A percentile compares a stretch with the other conserved stretches of the same genome.
These are phyloP conservation scores for Siniperca obscura DNA, from an alignment of 2,797 vertebrate genomes.

Conservation along the genomic window DNA sequence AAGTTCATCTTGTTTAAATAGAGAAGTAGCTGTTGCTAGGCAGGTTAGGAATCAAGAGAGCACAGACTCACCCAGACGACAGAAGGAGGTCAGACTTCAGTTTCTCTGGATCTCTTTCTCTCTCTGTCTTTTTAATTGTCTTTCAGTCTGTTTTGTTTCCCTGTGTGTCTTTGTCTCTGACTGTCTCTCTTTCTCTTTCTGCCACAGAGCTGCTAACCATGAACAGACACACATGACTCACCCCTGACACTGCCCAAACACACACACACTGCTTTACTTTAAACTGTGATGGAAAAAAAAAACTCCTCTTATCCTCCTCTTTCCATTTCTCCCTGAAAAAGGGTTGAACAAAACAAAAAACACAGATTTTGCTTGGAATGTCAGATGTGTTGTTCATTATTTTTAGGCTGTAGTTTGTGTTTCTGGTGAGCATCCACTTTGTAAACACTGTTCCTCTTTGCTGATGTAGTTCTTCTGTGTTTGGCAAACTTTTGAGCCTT, in stretches of 20 bases:
- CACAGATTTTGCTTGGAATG: neutral
- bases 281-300: constrained; percentile 29
- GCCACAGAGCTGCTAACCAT: constrained; percentile 48
- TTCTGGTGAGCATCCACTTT: neutral
- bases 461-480: neutral
- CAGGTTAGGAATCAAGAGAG: constrained; percentile 30
- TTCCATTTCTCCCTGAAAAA: neutral
- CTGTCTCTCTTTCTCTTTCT: constrained; percentile 9
- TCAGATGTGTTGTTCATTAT: neutral
- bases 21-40: constrained; percentile 5
- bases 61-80: constrained; percentile 34
- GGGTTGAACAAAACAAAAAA: neutral
- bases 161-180: constrained; percentile 22
- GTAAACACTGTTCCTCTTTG: neutral
- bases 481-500: neutral
- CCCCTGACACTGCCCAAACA: constrained; percentile 34
- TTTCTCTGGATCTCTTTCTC: neutral
- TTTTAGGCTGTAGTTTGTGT: neutral
- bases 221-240: constrained; percentile 65
- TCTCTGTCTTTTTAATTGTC: neutral
- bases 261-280: constrained; percentile 27
- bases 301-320: constrained; percentile 7
- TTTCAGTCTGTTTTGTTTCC: constrained; percentile 7
- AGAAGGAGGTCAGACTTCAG: constrained; percentile 16
- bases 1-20: neutral